Evolutionary conservation across 2,888 invertebrate genomes (phyloP), one percentile per base, ranked within the genome.

Genomic region (Idaea dimidiata): DNA sequence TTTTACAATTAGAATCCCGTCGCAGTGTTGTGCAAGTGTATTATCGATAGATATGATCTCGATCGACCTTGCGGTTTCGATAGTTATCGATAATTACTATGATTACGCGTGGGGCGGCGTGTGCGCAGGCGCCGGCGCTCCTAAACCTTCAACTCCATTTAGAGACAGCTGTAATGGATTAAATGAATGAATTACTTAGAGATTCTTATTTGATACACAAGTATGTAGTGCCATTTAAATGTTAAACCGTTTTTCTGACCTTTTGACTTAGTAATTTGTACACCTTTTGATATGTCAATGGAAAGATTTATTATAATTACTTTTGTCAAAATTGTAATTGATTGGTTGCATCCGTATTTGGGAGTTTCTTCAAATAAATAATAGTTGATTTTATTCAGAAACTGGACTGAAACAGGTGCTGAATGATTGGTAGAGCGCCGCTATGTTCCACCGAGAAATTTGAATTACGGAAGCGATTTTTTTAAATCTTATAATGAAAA

Each of bases 21-120:
- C 53, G 66, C 67, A 69, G 69, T 69, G 68, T 71, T 69, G 69
- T 57, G 69, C 65, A 69, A 71, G 59, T 62, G 59, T 65, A 62
- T 16, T 71, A 68, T 71, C 69, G 69, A 71, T 65, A 65, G 61
- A 59, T 58, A 62, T 43, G 43, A 43, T 43, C 43, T 43, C 64
- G 57, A 69, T 69, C 71, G 71, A 54, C 71, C 71, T 71, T 71
- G 71, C 66, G 65, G 63, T 60, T 43, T 65, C 61, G 69, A 66
- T 69, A 67, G 65, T 64, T 67, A 69, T 71, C 69, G 68, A 62
- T 65, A 64, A 69, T 57, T 61, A 17, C 18, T 17, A 54, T 54
- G 18, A 17, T 56, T 43, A 43, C 56, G 56, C 17, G 17, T 56
- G 56, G 56, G 17, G 54, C 17, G 54, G 56, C 56, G 56, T 18